phyloP scores from a whole-genome alignment of 2,113 vertebrate species.

The Melozone crissalis region DNA sequence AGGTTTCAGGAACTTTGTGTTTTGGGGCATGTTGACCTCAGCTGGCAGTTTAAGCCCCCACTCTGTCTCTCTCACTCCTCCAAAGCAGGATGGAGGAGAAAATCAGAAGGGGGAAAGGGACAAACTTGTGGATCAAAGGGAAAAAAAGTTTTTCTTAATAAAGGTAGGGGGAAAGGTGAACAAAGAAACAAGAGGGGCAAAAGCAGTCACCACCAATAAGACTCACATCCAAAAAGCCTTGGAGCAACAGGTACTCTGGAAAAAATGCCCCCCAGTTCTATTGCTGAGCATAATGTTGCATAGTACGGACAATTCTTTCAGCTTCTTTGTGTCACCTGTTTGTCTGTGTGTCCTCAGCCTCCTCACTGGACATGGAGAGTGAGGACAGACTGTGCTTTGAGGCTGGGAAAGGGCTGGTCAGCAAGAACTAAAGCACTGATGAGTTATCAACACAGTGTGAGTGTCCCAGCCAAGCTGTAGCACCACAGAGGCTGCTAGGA shows the following conservation, averaged over 20 bases:
- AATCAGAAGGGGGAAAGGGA: not conserved
- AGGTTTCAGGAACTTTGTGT: not conserved
- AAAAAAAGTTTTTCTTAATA: not conserved
- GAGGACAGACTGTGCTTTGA: not conserved
- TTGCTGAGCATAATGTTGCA: not conserved
- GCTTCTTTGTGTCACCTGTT: fast-evolving
- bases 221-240: not conserved
- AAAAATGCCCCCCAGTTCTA: not conserved
- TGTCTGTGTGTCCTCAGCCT: not conserved
- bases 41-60: not conserved
- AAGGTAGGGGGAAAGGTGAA: fast-evolving
- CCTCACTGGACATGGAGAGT: not conserved
- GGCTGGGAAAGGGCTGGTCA: not conserved
- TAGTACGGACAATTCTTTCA: not conserved
- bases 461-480: not conserved
- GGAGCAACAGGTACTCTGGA: not conserved
- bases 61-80: not conserved
- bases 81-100: not conserved
- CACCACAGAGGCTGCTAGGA: not conserved
- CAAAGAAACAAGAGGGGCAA: not conserved
- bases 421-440: not conserved
- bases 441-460: not conserved
- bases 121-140: not conserved
- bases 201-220: not conserved
- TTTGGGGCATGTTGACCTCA: not conserved